These are phyloP conservation scores for Chascanopsetta lugubris DNA, from an alignment of 2,113 vertebrate genomes.

Conservation along the genomic window DNA sequence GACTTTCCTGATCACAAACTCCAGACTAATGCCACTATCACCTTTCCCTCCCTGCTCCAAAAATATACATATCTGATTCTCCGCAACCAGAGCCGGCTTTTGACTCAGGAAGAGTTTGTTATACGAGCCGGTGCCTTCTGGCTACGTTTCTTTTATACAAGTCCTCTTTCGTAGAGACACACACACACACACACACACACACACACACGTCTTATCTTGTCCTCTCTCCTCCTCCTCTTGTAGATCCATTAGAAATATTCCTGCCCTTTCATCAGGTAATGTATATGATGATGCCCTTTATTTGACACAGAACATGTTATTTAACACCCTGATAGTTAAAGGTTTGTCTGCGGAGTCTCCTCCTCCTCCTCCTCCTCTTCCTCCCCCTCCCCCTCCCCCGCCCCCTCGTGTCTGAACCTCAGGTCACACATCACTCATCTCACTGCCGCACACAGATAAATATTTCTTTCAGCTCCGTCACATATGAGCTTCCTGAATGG, in stretches of 20 bases:
- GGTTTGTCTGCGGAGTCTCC: slow-evolving; percentile 44
- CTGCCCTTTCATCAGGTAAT: slow-evolving; percentile 45
- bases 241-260: slow-evolving; percentile 37
- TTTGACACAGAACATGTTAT: slow-evolving; percentile 71
- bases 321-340: slow-evolving; percentile 60
- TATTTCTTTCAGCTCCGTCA: slow-evolving; percentile 76
- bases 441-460: slow-evolving; percentile 67
- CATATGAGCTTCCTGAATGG: slow-evolving; percentile 71
- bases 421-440: slow-evolving; percentile 74
- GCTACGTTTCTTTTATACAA: slow-evolving; percentile 49
- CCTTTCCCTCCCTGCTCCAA: slow-evolving; percentile 61
- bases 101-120: slow-evolving; percentile 58
- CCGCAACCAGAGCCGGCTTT: slow-evolving; percentile 68
- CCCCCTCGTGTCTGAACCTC: slow-evolving; percentile 48
- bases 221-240: slow-evolving; percentile 52
- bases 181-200: not conserved
- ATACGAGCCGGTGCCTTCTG: slow-evolving; percentile 61
- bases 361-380: too few relatives aligned
- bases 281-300: slow-evolving; percentile 52
- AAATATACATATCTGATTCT: slow-evolving; percentile 75
- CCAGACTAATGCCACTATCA: slow-evolving; percentile 57
- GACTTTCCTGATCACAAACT: slow-evolving; percentile 55
- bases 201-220: slow-evolving; percentile 63
- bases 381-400: too few relatives aligned
- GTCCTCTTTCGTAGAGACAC: slow-evolving; percentile 36